Evolutionary conservation across 2,888 invertebrate genomes (phyloP).

Genomic region (Mythimna pallens): DNA sequence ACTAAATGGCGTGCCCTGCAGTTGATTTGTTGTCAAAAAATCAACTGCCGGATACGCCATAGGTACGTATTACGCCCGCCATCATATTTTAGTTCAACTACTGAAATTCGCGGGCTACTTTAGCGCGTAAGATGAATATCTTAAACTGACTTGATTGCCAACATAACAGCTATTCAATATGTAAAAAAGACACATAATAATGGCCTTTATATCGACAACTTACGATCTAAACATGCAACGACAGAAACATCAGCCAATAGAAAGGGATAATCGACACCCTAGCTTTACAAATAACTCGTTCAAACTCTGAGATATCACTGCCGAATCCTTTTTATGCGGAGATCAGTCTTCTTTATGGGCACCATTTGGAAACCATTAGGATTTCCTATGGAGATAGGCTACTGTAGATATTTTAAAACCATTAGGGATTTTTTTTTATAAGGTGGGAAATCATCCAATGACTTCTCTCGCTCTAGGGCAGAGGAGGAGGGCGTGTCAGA

Average conservation of each 20-base stretch:
- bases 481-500: too few relatives aligned
- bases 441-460: too few relatives aligned
- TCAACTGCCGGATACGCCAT: too few relatives aligned
- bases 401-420: conserved; percentile 31
- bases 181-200: not conserved
- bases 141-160: too few relatives aligned
- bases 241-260: conserved; percentile 16
- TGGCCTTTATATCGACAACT: conserved; percentile 1
- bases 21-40: too few relatives aligned
- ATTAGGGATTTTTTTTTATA: conserved; percentile 16
- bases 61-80: too few relatives aligned
- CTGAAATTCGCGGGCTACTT: too few relatives aligned
- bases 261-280: conserved; percentile 21
- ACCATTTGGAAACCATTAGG: conserved; percentile 57
- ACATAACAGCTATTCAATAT: too few relatives aligned
- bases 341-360: conserved; percentile 47
- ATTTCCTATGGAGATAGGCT: conserved; percentile 33
- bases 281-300: conserved; percentile 40
- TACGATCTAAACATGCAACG: conserved; percentile 12
- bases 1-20: too few relatives aligned
- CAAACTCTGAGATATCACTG: conserved; percentile 37
- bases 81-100: too few relatives aligned
- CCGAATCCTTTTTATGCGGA: conserved; percentile 45
- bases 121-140: too few relatives aligned
- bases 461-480: too few relatives aligned